Base-by-base conservation (phyloP, 2,797 vertebrate species). In the Bovichtus diacanthus region DNA sequence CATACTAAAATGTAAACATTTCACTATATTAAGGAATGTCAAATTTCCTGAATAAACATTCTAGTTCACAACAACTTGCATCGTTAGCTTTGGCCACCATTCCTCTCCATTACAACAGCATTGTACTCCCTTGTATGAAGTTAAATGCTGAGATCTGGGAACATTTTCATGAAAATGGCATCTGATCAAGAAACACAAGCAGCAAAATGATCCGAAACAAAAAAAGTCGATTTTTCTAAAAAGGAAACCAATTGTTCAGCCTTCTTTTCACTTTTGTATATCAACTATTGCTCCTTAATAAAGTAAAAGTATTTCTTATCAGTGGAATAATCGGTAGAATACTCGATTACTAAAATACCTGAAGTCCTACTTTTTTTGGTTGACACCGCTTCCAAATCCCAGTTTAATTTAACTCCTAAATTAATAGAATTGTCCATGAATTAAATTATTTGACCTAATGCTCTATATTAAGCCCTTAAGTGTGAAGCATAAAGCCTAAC, bases 371-470 rank as follows among this genome's bases (percentile, higher is more conserved):
- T 34, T 34, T 59, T 46, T 59, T 46, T 38, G 34, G 16, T 19
- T 23, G n/a, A 41, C 6, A 23, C 3, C 5, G 46, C 9, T 16
- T 53, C 11, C 21, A 47, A 73, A 44, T 41, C 39, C 29, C 34
- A 46, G 27, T 72, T 61, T 56, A 9, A 23, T 79, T 44, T 44
- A 67, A 54, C 18, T 46, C 23, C 0, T 25, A 61, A 56, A 31
- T 82, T 8, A 73, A 46, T 36, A 18, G 10, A 44, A 62, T 44
- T 72, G n/a, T n/a, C 60, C 29, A 34, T 73, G 19, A 21, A 66
- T 70, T 46, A 59, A 70, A 78, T 80, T 54, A 64, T n/a, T 47
- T 58, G 6, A 44, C 39, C 6, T 66, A 47, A 80, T 18, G 36
- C 49, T 23, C n/a, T 51, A 70, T 34, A n/a, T 25, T 46, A 38